Percentiles rank a stretch among this genome's conserved stretches.
Evolutionary conservation across 2,113 vertebrate genomes (phyloP).

Genomic region (Chaetorhynchus papuensis): DNA sequence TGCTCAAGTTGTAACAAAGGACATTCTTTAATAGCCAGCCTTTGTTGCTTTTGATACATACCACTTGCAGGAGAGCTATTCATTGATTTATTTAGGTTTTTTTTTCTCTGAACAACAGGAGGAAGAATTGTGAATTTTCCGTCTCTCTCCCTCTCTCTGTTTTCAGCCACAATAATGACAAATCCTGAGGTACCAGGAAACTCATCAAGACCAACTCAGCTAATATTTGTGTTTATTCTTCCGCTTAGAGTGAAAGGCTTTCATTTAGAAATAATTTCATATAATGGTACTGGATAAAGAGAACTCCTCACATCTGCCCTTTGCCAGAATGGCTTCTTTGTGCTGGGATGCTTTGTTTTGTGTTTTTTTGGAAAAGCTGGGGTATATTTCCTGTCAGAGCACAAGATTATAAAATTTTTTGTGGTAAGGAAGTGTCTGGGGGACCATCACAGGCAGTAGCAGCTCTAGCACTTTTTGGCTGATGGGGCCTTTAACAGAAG

Average conservation of each 20-base stretch:
- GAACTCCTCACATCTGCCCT: not conserved
- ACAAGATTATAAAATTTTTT: not conserved
- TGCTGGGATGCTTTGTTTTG: not conserved
- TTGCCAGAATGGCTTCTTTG: not conserved
- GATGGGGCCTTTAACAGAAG: not conserved
- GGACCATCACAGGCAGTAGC: not conserved
- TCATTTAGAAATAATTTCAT: not conserved
- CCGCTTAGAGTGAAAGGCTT: not conserved
- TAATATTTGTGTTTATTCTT: not conserved
- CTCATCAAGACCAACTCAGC: not conserved
- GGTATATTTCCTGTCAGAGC: not conserved
- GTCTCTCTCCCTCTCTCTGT: not conserved
- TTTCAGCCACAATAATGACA: not conserved
- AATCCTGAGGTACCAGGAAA: not conserved
- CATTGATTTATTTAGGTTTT: not conserved
- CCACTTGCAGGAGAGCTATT: not conserved
- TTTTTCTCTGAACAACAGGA: not conserved
- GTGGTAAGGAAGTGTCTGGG: not conserved
- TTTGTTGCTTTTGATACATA: not conserved
- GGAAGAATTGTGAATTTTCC: not conserved
- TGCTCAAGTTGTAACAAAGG: not conserved
- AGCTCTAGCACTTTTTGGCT: not conserved
- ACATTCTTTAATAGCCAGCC: not conserved
- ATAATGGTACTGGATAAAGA: not conserved
- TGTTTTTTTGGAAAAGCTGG: not conserved